phyloP scores from a whole-genome alignment of 2,113 vertebrate species.

The Oreochromis tanganicae region DNA sequence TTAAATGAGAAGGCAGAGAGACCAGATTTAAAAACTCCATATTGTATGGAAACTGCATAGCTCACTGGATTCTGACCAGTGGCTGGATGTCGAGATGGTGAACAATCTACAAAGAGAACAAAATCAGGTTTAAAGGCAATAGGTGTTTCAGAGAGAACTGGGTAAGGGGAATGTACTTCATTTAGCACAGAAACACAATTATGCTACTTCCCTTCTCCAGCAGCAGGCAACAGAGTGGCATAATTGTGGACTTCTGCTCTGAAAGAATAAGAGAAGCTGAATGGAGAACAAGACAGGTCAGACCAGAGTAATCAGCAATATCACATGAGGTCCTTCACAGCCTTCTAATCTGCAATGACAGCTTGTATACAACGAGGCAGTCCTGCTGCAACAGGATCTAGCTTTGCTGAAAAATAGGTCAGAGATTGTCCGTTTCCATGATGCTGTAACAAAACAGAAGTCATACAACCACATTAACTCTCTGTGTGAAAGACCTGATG shows the following conservation, averaged over 20 bases:
- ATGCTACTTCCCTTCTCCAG: not conserved
- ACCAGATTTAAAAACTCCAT: not conserved
- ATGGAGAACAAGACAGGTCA: not conserved
- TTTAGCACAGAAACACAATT: not conserved
- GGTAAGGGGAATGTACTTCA: not conserved
- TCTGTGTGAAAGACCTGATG: not conserved
- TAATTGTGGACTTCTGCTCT: not conserved
- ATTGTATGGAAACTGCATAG: rapidly evolving
- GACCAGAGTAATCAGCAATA: not conserved
- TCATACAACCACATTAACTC: not conserved
- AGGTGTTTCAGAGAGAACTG: not conserved
- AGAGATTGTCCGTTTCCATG: not conserved
- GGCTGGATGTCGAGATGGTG: not conserved
- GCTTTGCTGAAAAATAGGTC: not conserved
- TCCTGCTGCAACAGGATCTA: not conserved
- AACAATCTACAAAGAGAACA: not conserved
- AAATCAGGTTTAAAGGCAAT: not conserved
- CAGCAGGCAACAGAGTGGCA: not conserved
- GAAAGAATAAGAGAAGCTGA: not conserved
- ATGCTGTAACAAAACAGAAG: not conserved
- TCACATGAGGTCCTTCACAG: not conserved
- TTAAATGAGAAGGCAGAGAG: not conserved
- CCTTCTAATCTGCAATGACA: not conserved
- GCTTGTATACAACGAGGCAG: not conserved
- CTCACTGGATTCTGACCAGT: not conserved